Evolutionary conservation across 2,888 invertebrate genomes (phyloP).

Genomic region (Steinernema scapterisci): DNA sequence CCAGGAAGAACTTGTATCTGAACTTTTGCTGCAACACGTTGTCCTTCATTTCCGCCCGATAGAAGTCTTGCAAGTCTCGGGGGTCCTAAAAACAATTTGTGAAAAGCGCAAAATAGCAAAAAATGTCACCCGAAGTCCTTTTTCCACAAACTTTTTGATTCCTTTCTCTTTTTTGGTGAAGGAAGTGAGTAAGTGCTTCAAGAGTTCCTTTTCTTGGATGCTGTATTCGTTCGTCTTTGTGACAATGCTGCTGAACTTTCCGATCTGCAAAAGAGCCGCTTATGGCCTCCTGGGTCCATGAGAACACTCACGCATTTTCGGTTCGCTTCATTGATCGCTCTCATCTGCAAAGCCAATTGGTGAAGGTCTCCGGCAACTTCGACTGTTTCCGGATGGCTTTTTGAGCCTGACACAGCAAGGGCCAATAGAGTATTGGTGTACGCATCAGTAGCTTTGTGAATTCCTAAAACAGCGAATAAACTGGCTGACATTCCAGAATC

Average conservation of each 20-base stretch:
- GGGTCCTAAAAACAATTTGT: neutral
- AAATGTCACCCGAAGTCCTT: neutral
- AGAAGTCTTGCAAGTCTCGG: constrained; percentile 17
- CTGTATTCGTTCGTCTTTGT: constrained; percentile 29
- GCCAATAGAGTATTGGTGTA: constrained; percentile 3
- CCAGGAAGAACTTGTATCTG: constrained; percentile 19
- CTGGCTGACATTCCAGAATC: neutral
- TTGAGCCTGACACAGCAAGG: neutral
- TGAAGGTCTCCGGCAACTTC: constrained; percentile 8
- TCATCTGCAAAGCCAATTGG: constrained; percentile 15
- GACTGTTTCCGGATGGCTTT: constrained; percentile 3
- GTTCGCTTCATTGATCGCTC: neutral
- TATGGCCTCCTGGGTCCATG: neutral
- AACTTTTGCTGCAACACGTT: constrained; percentile 25
- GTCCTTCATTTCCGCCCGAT: constrained; percentile 23
- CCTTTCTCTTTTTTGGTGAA: constrained; percentile 27
- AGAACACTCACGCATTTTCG: neutral
- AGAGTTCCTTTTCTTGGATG: constrained; percentile 9
- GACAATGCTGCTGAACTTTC: constrained; percentile 17
- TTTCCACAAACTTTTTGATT: constrained; percentile 27
- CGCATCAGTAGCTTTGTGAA: constrained; percentile 10
- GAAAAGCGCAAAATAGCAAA: neutral
- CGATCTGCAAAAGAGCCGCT: neutral
- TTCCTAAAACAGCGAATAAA: neutral
- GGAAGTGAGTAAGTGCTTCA: constrained; percentile 20